Evolutionary conservation across 2,113 vertebrate species (phyloP), one percentile per base, ranked within the genome.

Genomic region (Raja brachyura): DNA sequence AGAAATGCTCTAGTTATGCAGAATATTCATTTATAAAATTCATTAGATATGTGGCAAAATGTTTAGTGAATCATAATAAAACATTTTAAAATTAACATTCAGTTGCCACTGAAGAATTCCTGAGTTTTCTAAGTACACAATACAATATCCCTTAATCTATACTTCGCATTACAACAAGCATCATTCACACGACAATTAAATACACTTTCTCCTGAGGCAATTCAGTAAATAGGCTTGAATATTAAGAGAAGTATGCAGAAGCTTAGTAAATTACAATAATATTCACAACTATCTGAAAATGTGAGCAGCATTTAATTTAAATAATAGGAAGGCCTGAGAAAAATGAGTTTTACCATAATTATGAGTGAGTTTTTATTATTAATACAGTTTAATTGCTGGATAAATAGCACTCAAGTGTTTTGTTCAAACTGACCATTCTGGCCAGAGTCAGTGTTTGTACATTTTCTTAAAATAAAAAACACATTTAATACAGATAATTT

Each of bases 41-140:
- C 22, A 92, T 73, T 92, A 92, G 48, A 54, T 92, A 92, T 70
- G 90, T 20, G 48, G 90, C 90, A 92, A 92, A 92, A 92, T 73
- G 66, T 22, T 73, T 92, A 73, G 33, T 74, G 68, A 73, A 54
- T 92, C 68, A 90, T 39, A 92, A 73, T 92, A 92, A 73, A 73
- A 92, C 66, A 73, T 92, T 25, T 48, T 54, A 74, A 92, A 92
- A 73, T 92, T 39, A 92, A 92, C 90, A 92, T 92, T 92, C 90
- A 92, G 68, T 92, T 54, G 54, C 68, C 90, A 54, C 20, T 16
- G 33, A 92, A 74, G 66, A 73, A 92, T 92, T 73, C 90, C 90
- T 92, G 90, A 92, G 90, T 92, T 92, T 88, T 92, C 90, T 92
- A 73, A 92, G 54, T 73, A 73, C 68, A 92, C 68, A 31, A 63